Evolutionary conservation across 2,113 vertebrate species (phyloP).

Genomic region (Thermophis baileyi): DNA sequence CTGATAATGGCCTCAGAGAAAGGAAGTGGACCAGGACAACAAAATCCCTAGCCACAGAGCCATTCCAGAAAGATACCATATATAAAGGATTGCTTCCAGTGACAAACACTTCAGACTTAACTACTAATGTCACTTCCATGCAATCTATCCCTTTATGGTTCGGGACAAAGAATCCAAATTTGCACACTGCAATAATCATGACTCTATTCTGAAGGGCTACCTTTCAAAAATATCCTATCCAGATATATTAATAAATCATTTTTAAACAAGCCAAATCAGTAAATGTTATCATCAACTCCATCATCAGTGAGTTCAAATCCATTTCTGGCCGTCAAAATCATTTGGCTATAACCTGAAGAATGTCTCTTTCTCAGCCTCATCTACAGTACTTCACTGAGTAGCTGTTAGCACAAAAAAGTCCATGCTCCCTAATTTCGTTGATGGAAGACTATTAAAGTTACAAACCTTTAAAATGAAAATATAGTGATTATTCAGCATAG

Average conservation of each 20-base stretch:
- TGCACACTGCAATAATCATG: background rate
- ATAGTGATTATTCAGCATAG: background rate
- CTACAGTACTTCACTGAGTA: too few relatives aligned
- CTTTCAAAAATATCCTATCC: background rate
- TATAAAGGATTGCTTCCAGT: background rate
- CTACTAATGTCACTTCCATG: background rate
- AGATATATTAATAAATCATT: background rate
- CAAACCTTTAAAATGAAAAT: background rate
- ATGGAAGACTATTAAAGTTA: background rate
- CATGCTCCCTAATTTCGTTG: background rate
- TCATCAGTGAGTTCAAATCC: background rate
- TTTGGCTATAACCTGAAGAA: background rate
- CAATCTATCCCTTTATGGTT: background rate
- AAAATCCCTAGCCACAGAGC: background rate
- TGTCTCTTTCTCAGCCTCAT: background rate
- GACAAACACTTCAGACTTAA: background rate
- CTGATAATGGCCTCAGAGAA: background rate
- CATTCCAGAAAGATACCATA: background rate
- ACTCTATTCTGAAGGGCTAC: background rate
- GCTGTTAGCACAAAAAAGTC: background rate
- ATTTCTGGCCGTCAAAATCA: background rate
- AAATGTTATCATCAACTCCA: background rate
- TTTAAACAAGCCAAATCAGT: background rate
- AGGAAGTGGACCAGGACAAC: background rate
- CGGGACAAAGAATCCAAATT: background rate